Conservation (phyloP, 2,888 invertebrate species). For the Blomia tropicalis region DNA sequence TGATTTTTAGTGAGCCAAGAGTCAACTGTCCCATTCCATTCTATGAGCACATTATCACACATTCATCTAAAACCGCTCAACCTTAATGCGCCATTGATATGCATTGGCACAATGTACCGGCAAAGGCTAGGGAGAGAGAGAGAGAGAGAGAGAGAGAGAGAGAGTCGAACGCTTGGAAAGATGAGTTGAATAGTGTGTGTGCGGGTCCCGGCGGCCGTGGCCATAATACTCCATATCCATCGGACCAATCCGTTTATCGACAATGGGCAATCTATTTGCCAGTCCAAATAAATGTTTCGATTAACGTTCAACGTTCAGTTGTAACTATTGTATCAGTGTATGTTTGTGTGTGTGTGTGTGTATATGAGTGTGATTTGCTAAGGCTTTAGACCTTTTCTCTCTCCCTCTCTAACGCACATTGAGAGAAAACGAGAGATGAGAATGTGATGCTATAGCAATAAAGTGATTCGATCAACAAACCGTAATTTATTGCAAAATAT, state of each 20-base stretch:
- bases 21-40: not conserved
- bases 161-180: not conserved
- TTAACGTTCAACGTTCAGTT: not conserved
- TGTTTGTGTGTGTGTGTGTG: too few relatives aligned
- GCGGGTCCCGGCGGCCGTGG: too few relatives aligned
- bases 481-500: not conserved
- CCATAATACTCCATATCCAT: too few relatives aligned
- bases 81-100: conserved; percentile 15
- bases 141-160: too few relatives aligned
- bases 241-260: conserved; percentile 7
- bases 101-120: not conserved
- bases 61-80: conserved; percentile 13
- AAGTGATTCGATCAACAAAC: not conserved
- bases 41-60: too few relatives aligned
- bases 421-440: too few relatives aligned
- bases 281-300: conserved; percentile 14
- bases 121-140: too few relatives aligned
- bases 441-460: not conserved
- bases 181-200: not conserved
- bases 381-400: too few relatives aligned
- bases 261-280: conserved; percentile 12
- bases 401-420: too few relatives aligned
- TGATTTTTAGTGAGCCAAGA: not conserved
- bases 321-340: too few relatives aligned
- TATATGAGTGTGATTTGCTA: too few relatives aligned